phyloP scores from a whole-genome alignment of 30 jellyfish, hydroid and myxozoan genomes.

The Haliclystus octoradiatus region DNA sequence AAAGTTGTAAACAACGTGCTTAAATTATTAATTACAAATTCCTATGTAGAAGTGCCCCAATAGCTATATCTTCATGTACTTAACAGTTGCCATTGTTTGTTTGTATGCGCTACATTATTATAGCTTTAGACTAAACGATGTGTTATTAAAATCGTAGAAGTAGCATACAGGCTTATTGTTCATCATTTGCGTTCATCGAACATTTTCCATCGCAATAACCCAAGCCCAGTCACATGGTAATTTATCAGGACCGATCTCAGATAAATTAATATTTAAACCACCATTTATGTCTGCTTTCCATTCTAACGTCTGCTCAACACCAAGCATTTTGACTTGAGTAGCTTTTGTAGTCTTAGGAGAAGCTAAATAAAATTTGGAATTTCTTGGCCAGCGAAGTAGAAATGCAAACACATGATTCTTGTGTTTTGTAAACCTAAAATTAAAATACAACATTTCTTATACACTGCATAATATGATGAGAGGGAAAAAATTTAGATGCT shows the following conservation, averaged over 20 bases:
- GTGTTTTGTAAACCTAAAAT: conserved; percentile 21
- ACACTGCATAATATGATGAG: too few relatives aligned
- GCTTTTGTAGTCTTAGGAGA: conserved; percentile 4
- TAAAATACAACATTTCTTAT: too few relatives aligned
- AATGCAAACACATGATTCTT: conserved; percentile 11
- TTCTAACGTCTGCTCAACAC: not conserved
- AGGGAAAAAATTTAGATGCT: too few relatives aligned
- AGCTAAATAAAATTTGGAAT: conserved; percentile 2
- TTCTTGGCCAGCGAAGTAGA: conserved; percentile 32
- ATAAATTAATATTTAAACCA: conserved; percentile 18
- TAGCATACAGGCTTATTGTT: too few relatives aligned
- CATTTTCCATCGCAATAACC: conserved; percentile 14
- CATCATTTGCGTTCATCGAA: not conserved
- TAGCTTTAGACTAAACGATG: too few relatives aligned
- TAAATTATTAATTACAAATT: too few relatives aligned
- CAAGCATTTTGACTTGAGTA: conserved; percentile 13
- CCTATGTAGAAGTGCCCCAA: too few relatives aligned
- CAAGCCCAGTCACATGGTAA: conserved; percentile 17
- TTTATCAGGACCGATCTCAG: conserved; percentile 7
- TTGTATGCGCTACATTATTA: too few relatives aligned
- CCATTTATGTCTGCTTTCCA: conserved; percentile 9
- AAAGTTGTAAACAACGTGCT: too few relatives aligned
- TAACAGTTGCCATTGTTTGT: too few relatives aligned
- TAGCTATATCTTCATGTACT: too few relatives aligned
- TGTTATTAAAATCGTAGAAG: too few relatives aligned